Conservation (phyloP, 2,797 vertebrate species). For the Paguma larvata region DNA sequence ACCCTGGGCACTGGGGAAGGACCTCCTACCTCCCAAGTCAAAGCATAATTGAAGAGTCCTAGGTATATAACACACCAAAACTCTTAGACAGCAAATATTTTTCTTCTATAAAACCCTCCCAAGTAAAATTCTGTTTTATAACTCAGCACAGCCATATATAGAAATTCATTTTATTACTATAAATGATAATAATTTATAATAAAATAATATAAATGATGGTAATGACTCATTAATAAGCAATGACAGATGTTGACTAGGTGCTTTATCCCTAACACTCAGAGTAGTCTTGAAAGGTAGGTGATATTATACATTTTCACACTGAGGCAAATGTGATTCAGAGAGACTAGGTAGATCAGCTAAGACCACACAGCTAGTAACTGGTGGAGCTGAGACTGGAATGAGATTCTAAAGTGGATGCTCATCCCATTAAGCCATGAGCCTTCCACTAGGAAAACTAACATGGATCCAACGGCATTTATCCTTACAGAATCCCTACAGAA, state of each 20-base stretch:
- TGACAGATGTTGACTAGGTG: not conserved
- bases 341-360: not conserved
- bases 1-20: not conserved
- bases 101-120: not conserved
- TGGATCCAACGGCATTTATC: not conserved
- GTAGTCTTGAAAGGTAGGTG: not conserved
- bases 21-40: not conserved
- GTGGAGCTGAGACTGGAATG: not conserved
- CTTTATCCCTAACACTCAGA: not conserved
- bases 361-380: not conserved
- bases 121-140: conserved; percentile 5
- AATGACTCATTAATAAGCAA: conserved; percentile 2
- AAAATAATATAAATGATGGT: not conserved
- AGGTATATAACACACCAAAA: not conserved
- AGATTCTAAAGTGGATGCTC: not conserved
- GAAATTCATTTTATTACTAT: not conserved
- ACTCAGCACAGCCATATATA: not conserved
- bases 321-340: not conserved
- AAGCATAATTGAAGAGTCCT: not conserved
- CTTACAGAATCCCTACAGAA: conserved; percentile 28
- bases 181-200: not conserved
- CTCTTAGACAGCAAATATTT: not conserved
- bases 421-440: not conserved
- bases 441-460: conserved; percentile 30
- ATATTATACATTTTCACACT: not conserved